Evolutionary conservation across 1,140 invertebrate genomes (phyloP), one percentile per base, ranked within the genome.

Genomic region (Arctopsyche grandis): DNA sequence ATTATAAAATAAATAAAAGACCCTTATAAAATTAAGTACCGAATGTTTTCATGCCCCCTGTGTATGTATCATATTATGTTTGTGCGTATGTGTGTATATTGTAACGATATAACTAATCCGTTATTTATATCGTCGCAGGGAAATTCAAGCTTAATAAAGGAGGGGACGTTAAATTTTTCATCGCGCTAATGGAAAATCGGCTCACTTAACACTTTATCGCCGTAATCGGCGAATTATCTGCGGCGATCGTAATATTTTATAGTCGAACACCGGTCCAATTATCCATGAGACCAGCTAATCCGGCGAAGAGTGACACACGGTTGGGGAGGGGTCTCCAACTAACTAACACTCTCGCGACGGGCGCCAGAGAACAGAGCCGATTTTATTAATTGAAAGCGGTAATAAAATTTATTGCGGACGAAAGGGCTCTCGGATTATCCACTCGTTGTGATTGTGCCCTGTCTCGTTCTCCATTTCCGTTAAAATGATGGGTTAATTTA

Each of bases 401-500:
- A 74, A 74, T 74, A 74, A 74, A 74, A 74, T 74, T 74, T 74
- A 74, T 74, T 52, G 38, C n/a, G 46, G 43, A 24, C 38, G 70
- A 74, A 74, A 52, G 70, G 70, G 44, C 70, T 74, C 21, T 74
- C 69, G 38, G 69, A 71, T 71, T 71, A 71, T 71, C 69, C 69
- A 71, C 26, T 71, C 70, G 38, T 38, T 56, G n/a, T 52, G 48
- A 52, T 52, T 52, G 48, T 16, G 29, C 29, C 29, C 1, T 7
- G 29, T 38, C 29, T 1, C 1, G 29, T 7, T 38, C 29, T 38
- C 29, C 29, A 38, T 38, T 38, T 24, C 44, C 21, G 19, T 56
- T 43, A 29, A 69, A 69, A 77, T 69, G 63, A 63, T 43, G 60
- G 75, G 58, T 66, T 77, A 77, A 77, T 77, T 77, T 77, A 77